phyloP scores from a whole-genome alignment of 2,888 invertebrate genomes.

The Nymphalis polychloros region DNA sequence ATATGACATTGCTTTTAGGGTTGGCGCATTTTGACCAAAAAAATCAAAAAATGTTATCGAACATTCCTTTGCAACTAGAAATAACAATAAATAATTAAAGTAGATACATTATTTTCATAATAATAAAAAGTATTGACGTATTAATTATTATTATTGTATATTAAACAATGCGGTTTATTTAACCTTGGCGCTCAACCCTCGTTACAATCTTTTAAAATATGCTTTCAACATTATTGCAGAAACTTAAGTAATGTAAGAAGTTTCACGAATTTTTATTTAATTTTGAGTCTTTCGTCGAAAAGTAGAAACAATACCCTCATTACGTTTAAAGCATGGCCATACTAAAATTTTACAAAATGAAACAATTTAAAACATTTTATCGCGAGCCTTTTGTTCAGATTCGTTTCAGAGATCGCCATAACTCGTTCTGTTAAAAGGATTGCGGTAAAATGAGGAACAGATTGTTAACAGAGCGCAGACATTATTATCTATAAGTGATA shows the following conservation, averaged over 20 bases:
- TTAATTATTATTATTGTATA: neutral
- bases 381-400: constrained; percentile 57
- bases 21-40: neutral
- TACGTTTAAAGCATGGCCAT: constrained; percentile 41
- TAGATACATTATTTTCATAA: neutral
- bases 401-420: constrained; percentile 57
- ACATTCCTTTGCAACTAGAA: constrained; percentile 3
- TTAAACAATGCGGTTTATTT: neutral
- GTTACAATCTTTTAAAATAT: constrained; percentile 17
- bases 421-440: constrained; percentile 66
- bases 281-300: constrained; percentile 36
- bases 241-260: constrained; percentile 31
- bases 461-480: constrained; percentile 51
- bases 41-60: constrained; percentile 13
- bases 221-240: constrained; percentile 32
- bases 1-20: constrained; percentile 29
- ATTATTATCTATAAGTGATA: constrained; percentile 44
- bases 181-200: constrained; percentile 15
- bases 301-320: constrained; percentile 43
- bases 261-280: constrained; percentile 36
- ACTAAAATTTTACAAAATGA: constrained; percentile 46
- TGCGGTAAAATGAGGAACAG: constrained; percentile 58
- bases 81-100: neutral
- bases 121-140: no score
- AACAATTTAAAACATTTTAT: constrained; percentile 64